Evolutionary conservation across 2,888 invertebrate genomes (phyloP).

Genomic region (Cheilosia urbana): DNA sequence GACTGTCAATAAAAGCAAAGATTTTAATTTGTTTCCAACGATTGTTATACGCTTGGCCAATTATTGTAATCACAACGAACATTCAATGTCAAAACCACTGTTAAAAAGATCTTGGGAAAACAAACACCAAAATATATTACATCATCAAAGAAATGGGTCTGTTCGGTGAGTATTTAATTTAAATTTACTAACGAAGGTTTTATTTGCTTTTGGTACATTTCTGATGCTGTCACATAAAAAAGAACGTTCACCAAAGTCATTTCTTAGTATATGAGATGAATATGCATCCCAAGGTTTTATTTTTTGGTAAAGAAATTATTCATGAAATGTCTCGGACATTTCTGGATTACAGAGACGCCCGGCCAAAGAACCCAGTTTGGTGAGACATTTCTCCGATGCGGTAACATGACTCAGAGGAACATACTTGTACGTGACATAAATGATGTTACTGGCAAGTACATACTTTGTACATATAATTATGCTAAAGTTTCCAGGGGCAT

Average conservation of each 20-base stretch:
- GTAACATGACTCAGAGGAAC: constrained; percentile 49
- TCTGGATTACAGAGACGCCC: not conserved
- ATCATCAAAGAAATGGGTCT: constrained; percentile 50
- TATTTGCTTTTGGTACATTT: constrained; percentile 1
- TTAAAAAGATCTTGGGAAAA: too few species aligned
- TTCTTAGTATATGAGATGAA: constrained; percentile 12
- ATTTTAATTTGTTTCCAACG: constrained; percentile 4
- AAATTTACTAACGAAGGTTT: constrained; percentile 15
- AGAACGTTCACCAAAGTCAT: constrained; percentile 6
- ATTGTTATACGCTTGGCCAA: constrained; percentile 7
- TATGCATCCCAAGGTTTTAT: constrained; percentile 15
- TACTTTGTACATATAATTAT: not conserved
- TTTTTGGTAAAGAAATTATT: too few species aligned
- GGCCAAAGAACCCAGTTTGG: constrained; percentile 26
- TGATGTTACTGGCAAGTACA: not conserved
- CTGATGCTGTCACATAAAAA: not conserved
- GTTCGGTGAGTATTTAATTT: constrained; percentile 22
- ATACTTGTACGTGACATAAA: constrained; percentile 51
- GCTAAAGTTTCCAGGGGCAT: constrained; percentile 9
- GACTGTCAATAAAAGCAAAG: constrained; percentile 20
- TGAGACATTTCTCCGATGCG: constrained; percentile 36
- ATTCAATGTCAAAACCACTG: constrained; percentile 38
- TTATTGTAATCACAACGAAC: not conserved
- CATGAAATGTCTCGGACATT: not conserved
- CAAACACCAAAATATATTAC: constrained; percentile 18